phyloP scores from a whole-genome alignment of 2,113 vertebrate species.

The Balaenoptera acutorostrata region DNA sequence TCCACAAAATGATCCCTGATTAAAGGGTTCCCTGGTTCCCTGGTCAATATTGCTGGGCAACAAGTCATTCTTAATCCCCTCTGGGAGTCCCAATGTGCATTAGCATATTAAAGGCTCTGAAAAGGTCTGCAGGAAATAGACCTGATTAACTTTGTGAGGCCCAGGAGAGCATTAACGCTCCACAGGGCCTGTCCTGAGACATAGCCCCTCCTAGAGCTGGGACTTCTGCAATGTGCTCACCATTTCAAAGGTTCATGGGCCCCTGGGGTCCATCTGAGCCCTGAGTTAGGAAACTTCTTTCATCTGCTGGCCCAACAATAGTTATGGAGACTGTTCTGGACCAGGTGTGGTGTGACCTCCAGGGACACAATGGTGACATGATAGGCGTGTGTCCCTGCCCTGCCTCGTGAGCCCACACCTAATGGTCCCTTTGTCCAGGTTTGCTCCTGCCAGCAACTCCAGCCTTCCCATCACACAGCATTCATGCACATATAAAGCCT shows the following conservation, averaged over 20 bases:
- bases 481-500: not conserved
- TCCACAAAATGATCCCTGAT: not conserved
- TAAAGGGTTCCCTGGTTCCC: not conserved
- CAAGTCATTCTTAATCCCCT: not conserved
- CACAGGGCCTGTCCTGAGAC: not conserved
- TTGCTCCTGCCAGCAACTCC: not conserved
- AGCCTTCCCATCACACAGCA: not conserved
- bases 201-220: not conserved
- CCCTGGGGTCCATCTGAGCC: not conserved
- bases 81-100: not conserved
- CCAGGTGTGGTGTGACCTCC: not conserved
- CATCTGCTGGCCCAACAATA: not conserved
- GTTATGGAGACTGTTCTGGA: not conserved
- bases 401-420: not conserved
- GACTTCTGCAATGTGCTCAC: not conserved
- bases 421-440: not conserved
- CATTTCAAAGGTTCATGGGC: not conserved
- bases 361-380: not conserved
- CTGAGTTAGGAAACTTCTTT: not conserved
- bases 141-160: not conserved
- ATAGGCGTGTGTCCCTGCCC: not conserved
- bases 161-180: not conserved
- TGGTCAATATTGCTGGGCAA: not conserved
- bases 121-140: slow-evolving; percentile 38
- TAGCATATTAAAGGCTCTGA: slow-evolving; percentile 54